A percentile compares a stretch with the other conserved stretches of the same genome.
These are phyloP conservation scores for Perizoma affinitatum DNA, from an alignment of 2,888 invertebrate species.

Conservation along the genomic window DNA sequence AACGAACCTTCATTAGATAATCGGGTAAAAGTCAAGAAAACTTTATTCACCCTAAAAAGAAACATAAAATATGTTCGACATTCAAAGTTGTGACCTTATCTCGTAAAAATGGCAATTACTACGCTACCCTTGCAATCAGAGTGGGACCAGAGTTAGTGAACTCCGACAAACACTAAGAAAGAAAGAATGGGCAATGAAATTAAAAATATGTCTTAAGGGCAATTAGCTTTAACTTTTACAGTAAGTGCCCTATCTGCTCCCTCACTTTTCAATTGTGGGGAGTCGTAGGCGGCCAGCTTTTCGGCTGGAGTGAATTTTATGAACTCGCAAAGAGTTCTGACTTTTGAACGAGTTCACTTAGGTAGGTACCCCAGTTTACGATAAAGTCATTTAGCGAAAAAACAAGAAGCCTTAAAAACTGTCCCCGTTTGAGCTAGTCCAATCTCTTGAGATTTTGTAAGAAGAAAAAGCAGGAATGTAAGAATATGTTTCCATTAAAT, in stretches of 20 bases:
- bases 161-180: constrained; percentile 78
- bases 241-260: constrained; percentile 80
- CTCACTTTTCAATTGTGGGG: constrained; percentile 82
- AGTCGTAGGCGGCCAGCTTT: constrained; percentile 63
- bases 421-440: constrained; percentile 23
- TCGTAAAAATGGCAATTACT: constrained; percentile 81
- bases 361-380: constrained; percentile 45
- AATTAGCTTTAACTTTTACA: constrained; percentile 85
- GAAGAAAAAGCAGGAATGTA: too few relatives aligned
- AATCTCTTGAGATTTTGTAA: too few relatives aligned
- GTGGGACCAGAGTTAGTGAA: constrained; percentile 68
- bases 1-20: constrained; percentile 29
- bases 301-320: constrained; percentile 78
- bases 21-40: constrained; percentile 30
- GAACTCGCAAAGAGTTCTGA: constrained; percentile 71
- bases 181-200: constrained; percentile 83
- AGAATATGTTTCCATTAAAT: too few relatives aligned
- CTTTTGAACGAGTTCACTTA: constrained; percentile 70
- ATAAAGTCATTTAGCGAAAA: constrained; percentile 27
- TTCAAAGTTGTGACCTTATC: constrained; percentile 80
- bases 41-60: constrained; percentile 48
- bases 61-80: constrained; percentile 78
- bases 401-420: constrained; percentile 31
- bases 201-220: constrained; percentile 86
- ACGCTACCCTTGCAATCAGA: constrained; percentile 70